Base-by-base conservation (phyloP, 2,113 vertebrate species). In the Brachyistius frenatus region DNA sequence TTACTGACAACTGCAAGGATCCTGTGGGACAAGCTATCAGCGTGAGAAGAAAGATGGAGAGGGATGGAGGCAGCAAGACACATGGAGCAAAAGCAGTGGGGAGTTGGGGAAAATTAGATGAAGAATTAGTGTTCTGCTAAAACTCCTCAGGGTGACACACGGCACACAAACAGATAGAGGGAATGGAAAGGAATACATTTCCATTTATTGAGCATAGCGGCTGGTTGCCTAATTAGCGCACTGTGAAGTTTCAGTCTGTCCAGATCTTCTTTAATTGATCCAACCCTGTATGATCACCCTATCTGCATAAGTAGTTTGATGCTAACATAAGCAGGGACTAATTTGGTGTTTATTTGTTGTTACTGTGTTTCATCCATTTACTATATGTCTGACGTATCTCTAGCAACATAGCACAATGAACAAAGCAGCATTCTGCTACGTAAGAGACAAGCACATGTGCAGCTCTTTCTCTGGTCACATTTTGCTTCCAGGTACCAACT, bases 1-100 rank as follows among this genome's bases (percentile, higher is more conserved):
- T 93, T 93, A 86, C 89, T 92, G 94, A 94, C 90, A 93, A 92
- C 91, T 74, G 85, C 73, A 79, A 87, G 65, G 73, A 83, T 88
- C 90, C 90, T 73, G 67, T 71, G 87, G 91, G 91, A 93, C 76
- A 65, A 84, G 78, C 86, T 87, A 88, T 91, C 89, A 88, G 85
- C 44, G n/a, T 64, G 78, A 80, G 88, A 88, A 82, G 83, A 73
- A 75, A 82, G 73, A 80, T 61, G 60, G 88, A 57, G 64, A 78
- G 65, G 41, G 75, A 80, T 53, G 58, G 76, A 78, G 55, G 60
- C 39, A 79, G 75, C 16, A 74, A 78, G 67, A 66, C 75, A 61
- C 36, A 9, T 74, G 58, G 49, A 79, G 64, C 0, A 13, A 80
- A 73, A 62, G 76, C 69, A 72, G 44, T 37, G 50, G 75, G 81